Base-by-base conservation (phyloP, 2,113 vertebrate species). In the Melozone crissalis region DNA sequence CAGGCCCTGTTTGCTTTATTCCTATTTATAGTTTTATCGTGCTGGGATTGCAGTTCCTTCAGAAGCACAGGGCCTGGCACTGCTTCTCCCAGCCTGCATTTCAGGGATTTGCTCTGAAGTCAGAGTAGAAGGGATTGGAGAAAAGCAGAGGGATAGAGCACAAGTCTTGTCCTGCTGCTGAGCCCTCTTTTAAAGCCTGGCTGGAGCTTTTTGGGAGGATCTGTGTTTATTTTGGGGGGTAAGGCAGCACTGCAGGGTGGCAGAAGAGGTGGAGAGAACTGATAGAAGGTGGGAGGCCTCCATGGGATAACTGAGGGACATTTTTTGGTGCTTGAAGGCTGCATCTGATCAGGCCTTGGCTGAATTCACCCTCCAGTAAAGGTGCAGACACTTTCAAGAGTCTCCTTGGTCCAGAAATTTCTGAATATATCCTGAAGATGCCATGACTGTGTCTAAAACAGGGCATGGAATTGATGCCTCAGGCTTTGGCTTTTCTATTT, bases 281-380 rank as follows among this genome's bases (percentile, higher is more conserved):
- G 54, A 18, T 2, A 62, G 44, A 5, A 11, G 11, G 31, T 24
- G 18, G 5, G 10, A 82, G 23, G 8, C 10, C 35, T 84, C 54
- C 39, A 0, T 55, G 71, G 43, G 20, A 8, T 46, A 58, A 44
- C 31, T 1, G 7, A 75, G 59, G 41, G 43, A 13, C 5, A 0
- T 15, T 63, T 85, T 15, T 28, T 22, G 21, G 13, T 57, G 20
- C 33, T 66, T 0, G 4, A 55, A n/a, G 35, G 35, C 62, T 72
- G 11, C 3, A 18, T 57, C n/a, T 39, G 39, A 46, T 28, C 33
- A 17, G 7, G 26, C 49, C 30, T 43, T 39, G 10, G 31, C 30
- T 82, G 28, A 85, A 15, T 39, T 72, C 39, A 49, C 16, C 30
- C 23, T 75, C 33, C 39, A 31, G 3, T 18, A 54, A 62, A 49